Base-by-base conservation (phyloP, 1,140 invertebrate species). In the Eueides isabella region DNA sequence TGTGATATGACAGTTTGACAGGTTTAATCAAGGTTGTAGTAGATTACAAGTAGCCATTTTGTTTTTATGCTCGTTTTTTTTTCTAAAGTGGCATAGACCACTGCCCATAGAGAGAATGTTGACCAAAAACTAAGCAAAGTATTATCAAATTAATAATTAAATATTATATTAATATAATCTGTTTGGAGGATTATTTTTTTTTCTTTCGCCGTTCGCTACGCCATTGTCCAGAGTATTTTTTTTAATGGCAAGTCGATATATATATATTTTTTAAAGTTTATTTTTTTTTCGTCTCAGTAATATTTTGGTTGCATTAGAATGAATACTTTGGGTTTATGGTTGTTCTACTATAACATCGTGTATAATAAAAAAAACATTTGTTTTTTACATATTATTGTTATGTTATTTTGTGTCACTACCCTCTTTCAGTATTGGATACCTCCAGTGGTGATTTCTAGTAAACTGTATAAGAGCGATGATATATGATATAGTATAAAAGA, bases 321-420 rank as follows among this genome's bases (percentile, higher is more conserved):
- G 12, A 55, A 55, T 55, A 55, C 48, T 55, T 55, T 55, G 48
- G 48, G 48, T 55, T 6, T 55, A 55, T 55, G 48, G 48, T 55
- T 55, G 48, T 55, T 44, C 41, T 44, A 55, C 48, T 55, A 26
- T 55, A 55, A 55, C 48, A 55, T 26, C 48, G 48, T 55, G 19
- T 55, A 55, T 55, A 55, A 55, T 55, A 55, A 55, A 55, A 38
- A 55, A 55, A 55, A 55, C 48, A 55, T 55, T 55, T 55, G 48
- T 55, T 55, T 55, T 55, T 55, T 55, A 55, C 48, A 11, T 55
- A 55, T 14, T 26, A 55, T 55, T 55, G 48, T 55, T 55, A 23
- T 23, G 48, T 55, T 55, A 55, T 55, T 55, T 55, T 55, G 23
- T 55, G 23, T 55, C 9, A 38, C 35, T 55, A 55, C 48, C 48